Evolutionary conservation across 2,113 vertebrate genomes (phyloP).

Genomic region (Alosa alosa): DNA sequence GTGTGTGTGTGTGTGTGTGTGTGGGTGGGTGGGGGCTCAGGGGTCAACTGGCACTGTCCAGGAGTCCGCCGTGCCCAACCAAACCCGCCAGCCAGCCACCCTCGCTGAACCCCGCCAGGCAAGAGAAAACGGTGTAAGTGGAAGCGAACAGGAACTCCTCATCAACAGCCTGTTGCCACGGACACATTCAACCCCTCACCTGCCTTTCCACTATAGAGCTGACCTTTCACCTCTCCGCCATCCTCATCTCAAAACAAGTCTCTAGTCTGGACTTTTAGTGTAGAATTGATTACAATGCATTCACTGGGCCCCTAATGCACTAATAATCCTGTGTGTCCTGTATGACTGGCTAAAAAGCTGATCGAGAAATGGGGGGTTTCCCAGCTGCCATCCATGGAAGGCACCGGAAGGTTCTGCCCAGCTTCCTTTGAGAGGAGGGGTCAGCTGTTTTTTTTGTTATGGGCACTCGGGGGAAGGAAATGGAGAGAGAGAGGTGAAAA

Average conservation of each 20-base stretch:
- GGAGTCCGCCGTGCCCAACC: conserved; percentile 47
- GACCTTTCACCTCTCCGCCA: neutral
- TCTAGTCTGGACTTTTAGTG: neutral
- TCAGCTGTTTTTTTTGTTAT: conserved; percentile 50
- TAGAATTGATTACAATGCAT: neutral
- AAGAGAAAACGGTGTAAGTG: conserved; percentile 57
- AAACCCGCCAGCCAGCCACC: conserved; percentile 53
- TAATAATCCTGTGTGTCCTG: neutral
- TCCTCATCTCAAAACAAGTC: neutral
- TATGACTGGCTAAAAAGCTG: conserved; percentile 3
- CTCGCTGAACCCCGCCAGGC: conserved; percentile 53
- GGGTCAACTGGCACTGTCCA: conserved; percentile 48
- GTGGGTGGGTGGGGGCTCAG: neutral
- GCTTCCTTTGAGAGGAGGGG: conserved; percentile 57
- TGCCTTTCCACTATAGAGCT: neutral
- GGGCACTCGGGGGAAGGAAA: conserved; percentile 66
- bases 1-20: too few species aligned
- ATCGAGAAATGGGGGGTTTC: neutral
- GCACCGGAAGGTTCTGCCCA: conserved; percentile 57
- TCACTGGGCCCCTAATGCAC: neutral
- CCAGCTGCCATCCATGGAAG: conserved; percentile 31
- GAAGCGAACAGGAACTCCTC: conserved; percentile 43
- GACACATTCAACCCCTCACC: neutral
- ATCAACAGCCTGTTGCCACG: neutral
- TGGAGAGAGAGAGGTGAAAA: conserved; percentile 35